A percentile compares a stretch with the other conserved stretches of the same genome.
Evolutionary conservation across 2,888 invertebrate genomes (phyloP).

Genomic region (Calliscelio sp.): DNA sequence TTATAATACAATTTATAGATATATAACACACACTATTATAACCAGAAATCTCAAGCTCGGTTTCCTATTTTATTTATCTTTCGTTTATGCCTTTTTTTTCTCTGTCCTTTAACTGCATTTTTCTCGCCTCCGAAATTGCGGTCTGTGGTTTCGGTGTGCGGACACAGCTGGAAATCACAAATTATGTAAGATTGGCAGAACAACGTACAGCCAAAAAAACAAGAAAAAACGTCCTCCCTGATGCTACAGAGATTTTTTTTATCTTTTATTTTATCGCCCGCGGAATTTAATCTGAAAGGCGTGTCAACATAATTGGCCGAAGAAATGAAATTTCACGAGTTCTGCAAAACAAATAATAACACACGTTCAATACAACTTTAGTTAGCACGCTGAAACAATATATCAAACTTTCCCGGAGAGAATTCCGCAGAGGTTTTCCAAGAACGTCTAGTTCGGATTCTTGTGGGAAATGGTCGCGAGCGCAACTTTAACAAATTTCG

Average conservation of each 20-base stretch:
- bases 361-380: not conserved
- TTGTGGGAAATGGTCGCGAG: conserved; percentile 12
- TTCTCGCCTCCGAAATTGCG: not conserved
- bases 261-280: not conserved
- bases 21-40: too few relatives aligned
- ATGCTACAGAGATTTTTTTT: too few relatives aligned
- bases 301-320: not conserved
- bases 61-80: too few relatives aligned
- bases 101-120: too few relatives aligned
- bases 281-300: not conserved
- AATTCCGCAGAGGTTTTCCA: conserved; percentile 2
- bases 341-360: not conserved
- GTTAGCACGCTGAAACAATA: conserved; percentile 4
- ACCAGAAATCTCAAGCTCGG: too few relatives aligned
- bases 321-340: not conserved
- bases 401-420: conserved; percentile 3
- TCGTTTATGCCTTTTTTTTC: too few relatives aligned
- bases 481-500: not conserved
- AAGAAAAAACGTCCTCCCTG: too few relatives aligned
- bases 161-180: not conserved
- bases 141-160: not conserved
- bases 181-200: conserved; percentile 11
- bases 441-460: not conserved
- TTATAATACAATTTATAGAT: too few relatives aligned
- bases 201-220: conserved; percentile 1